phyloP scores from a whole-genome alignment of 2,888 invertebrate genomes.

The Macrosoma leucophasiata region DNA sequence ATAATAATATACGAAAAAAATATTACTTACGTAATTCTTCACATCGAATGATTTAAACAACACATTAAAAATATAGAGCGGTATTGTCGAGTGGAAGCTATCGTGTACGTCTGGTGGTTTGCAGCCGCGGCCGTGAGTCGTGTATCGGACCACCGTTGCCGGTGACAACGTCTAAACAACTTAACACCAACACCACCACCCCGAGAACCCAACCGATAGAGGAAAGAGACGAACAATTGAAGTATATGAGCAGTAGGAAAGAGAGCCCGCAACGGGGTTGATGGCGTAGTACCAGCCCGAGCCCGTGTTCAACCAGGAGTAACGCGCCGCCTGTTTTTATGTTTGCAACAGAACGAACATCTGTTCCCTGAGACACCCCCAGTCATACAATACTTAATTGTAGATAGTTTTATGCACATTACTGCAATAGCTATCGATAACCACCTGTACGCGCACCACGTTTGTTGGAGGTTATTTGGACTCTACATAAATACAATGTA shows the following conservation, averaged over 20 bases:
- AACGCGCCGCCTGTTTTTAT: conserved; percentile 48
- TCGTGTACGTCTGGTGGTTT: conserved; percentile 45
- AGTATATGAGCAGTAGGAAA: conserved; percentile 31
- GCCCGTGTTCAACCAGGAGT: conserved; percentile 64
- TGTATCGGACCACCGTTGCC: conserved; percentile 66
- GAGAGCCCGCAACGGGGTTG: conserved; percentile 50
- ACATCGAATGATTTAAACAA: too few species aligned
- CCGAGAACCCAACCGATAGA: conserved; percentile 39
- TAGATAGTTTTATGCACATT: too few species aligned
- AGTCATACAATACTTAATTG: too few species aligned
- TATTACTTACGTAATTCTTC: too few species aligned
- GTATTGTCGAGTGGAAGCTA: conserved; percentile 50
- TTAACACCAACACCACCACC: conserved; percentile 54
- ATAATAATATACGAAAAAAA: too few species aligned
- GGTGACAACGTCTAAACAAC: conserved; percentile 68
- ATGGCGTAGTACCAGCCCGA: conserved; percentile 46
- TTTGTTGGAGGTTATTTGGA: too few species aligned
- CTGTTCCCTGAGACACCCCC: conserved; percentile 41
- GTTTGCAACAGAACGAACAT: conserved; percentile 52
- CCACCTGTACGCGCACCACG: too few species aligned
- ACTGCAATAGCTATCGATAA: too few species aligned
- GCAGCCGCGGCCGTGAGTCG: conserved; percentile 47
- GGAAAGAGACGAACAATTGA: conserved; percentile 43
- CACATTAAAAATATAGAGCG: conserved; percentile 22
- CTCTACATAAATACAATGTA: too few species aligned